phyloP scores from a whole-genome alignment of 2,888 invertebrate genomes.

The Tenodera sinensis region DNA sequence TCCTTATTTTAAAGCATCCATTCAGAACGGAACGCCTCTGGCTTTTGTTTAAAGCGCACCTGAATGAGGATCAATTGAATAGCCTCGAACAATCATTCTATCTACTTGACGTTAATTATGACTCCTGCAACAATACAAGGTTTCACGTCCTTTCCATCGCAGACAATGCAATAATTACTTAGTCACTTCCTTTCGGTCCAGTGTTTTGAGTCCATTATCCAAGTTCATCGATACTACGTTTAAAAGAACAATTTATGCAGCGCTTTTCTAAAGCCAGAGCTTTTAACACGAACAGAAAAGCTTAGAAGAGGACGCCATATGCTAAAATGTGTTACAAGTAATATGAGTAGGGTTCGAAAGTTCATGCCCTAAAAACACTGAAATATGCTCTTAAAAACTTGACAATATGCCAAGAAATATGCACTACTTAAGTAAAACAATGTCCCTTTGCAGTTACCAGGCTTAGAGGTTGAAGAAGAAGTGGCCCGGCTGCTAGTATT shows the following conservation, averaged over 20 bases:
- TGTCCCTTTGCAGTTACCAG: no score
- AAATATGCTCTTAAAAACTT: no score
- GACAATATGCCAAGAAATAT: no score
- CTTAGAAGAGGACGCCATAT: no score
- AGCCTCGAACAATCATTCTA: background rate
- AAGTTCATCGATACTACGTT: background rate
- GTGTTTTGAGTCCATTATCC: background rate
- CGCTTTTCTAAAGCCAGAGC: no score
- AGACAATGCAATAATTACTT: background rate
- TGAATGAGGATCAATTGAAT: background rate
- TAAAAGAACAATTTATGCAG: background rate
- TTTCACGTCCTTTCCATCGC: background rate
- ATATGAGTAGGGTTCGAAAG: no score
- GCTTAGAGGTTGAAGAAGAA: no score
- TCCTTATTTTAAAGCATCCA: background rate
- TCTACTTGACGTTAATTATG: background rate
- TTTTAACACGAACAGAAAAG: no score
- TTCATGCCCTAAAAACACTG: no score
- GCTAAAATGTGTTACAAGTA: no score
- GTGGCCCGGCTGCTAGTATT: no score
- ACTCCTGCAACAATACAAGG: background rate
- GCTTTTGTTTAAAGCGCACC: background rate
- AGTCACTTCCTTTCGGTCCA: background rate
- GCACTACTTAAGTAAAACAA: no score
- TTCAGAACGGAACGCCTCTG: background rate